Conservation (phyloP, 2,888 invertebrate genomes). For the Cerastis leucographa region DNA sequence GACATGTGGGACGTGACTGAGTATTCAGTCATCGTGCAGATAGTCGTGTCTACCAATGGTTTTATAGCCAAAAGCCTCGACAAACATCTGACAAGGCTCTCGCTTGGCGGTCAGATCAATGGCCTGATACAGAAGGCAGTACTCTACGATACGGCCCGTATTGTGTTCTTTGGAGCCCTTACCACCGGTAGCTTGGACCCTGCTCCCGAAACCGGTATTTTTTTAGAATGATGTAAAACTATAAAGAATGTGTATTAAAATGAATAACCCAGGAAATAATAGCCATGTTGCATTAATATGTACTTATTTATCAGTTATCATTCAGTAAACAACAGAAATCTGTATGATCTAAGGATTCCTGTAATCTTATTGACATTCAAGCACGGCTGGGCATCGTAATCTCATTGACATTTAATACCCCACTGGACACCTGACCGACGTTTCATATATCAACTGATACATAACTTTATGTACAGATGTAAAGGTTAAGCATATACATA, state of each 20-base stretch:
- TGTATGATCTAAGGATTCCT: constrained; percentile 35
- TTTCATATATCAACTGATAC: constrained; percentile 26
- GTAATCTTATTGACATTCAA: constrained; percentile 51
- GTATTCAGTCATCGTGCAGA: too few relatives aligned
- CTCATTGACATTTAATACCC: constrained; percentile 49
- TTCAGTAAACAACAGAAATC: constrained; percentile 26
- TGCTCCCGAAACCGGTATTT: not conserved
- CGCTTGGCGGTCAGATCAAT: too few relatives aligned
- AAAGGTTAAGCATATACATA: constrained; percentile 18
- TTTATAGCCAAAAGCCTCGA: too few relatives aligned
- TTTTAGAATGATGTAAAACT: too few relatives aligned
- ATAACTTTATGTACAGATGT: constrained; percentile 6
- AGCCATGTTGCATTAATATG: not conserved
- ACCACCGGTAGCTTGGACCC: not conserved
- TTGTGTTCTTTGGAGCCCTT: not conserved
- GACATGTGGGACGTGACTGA: too few relatives aligned
- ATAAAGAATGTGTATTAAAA: too few relatives aligned
- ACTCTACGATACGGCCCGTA: not conserved
- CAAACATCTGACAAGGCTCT: too few relatives aligned
- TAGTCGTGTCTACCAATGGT: too few relatives aligned
- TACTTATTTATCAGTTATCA: not conserved
- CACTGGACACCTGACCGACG: constrained; percentile 33
- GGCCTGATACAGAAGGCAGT: too few relatives aligned
- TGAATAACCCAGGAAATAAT: not conserved
- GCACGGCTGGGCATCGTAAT: constrained; percentile 36